Evolutionary conservation across 2,797 vertebrate species (phyloP).

Genomic region (Parambassis ranga): DNA sequence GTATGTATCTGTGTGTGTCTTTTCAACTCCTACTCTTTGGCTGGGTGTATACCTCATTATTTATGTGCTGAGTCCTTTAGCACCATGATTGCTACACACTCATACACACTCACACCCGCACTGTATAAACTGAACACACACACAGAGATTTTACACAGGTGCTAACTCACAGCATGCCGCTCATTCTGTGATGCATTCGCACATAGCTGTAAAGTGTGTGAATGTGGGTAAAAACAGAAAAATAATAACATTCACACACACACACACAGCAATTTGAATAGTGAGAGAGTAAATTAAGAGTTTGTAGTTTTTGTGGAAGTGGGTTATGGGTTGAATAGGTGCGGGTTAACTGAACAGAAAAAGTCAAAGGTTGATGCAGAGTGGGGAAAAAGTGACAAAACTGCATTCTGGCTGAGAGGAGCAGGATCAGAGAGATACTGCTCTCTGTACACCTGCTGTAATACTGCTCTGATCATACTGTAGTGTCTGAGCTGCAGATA

Average conservation of each 20-base stretch:
- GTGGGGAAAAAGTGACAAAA: too few relatives aligned
- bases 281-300: neutral
- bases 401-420: too few relatives aligned
- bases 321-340: too few relatives aligned
- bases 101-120: neutral
- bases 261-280: neutral
- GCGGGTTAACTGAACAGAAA: too few relatives aligned
- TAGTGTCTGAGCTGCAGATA: too few relatives aligned
- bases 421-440: too few relatives aligned
- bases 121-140: neutral
- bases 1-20: neutral
- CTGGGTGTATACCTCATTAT: constrained; percentile 27
- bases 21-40: constrained; percentile 1
- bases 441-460: too few relatives aligned
- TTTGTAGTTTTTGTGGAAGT: neutral
- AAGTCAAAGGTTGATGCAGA: too few relatives aligned
- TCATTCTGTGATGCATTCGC: constrained; percentile 41
- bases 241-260: neutral
- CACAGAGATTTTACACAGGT: constrained; percentile 26
- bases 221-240: constrained; percentile 11
- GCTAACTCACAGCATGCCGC: constrained; percentile 22
- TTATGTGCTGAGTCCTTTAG: constrained; percentile 26
- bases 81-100: neutral
- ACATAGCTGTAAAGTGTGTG: constrained; percentile 15
- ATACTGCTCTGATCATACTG: too few relatives aligned